Conservation (phyloP, 2,797 vertebrate genomes). For the Enteromius afrohamiltoni region DNA sequence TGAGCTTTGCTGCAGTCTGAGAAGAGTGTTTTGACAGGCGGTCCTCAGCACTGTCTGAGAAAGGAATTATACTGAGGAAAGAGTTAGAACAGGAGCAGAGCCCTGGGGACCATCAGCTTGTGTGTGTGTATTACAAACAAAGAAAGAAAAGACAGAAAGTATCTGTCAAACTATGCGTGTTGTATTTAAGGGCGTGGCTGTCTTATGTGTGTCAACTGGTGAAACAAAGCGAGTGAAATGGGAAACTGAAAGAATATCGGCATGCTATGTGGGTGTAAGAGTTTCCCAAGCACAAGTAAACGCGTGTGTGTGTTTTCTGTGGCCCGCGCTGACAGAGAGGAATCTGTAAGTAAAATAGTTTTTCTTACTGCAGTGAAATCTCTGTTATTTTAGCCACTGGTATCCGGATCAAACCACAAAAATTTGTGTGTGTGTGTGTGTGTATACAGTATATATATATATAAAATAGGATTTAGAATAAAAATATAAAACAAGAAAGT, state of each 20-base stretch:
- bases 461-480: too few species aligned
- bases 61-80: constrained; percentile 68
- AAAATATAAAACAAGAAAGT: not conserved
- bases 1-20: constrained; percentile 70
- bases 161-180: constrained; percentile 31
- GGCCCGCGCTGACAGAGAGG: constrained; percentile 57
- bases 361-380: constrained; percentile 70
- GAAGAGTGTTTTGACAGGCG: constrained; percentile 79
- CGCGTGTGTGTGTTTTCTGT: constrained; percentile 58
- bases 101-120: constrained; percentile 47
- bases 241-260: constrained; percentile 25
- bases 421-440: too few species aligned
- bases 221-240: constrained; percentile 12
- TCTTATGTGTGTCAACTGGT: constrained; percentile 30
- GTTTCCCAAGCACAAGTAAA: constrained; percentile 14
- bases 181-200: constrained; percentile 40
- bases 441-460: not conserved
- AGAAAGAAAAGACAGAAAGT: constrained; percentile 40
- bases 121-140: constrained; percentile 7
- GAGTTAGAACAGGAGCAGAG: constrained; percentile 61
- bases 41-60: constrained; percentile 71
- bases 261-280: not conserved
- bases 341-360: constrained; percentile 62
- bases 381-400: constrained; percentile 75
- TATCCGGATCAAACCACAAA: constrained; percentile 68